Evolutionary conservation across 2,888 invertebrate species (phyloP), one percentile per base, ranked within the genome.

Genomic region (Caenorhabditis zanzibari): DNA sequence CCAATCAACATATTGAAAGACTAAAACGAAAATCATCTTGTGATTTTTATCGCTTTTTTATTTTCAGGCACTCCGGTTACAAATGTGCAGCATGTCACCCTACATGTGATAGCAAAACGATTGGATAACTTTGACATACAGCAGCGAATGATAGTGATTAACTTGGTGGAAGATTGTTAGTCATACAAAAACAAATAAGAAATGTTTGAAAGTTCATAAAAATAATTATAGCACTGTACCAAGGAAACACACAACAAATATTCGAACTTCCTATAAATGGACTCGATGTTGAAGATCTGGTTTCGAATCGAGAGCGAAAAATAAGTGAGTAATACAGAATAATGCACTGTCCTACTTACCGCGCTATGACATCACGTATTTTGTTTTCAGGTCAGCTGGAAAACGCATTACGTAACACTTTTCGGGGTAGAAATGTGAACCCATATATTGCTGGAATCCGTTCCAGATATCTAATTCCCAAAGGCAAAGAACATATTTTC

Each of bases 51-150:
- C 28, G 14, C 52, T 52, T 24, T 47, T 28, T 49, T 9, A 44
- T 12, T 76, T 77, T 68, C 61, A 77, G 90, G 91, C 24, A 91
- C 91, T 12, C 92, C 92, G 19, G 88, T 91, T 7, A 91, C 92
- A 16, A 85, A 87, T 12, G 80, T 85, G 28, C 74, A 82, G 24
- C 90, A 90, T 66, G 81, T 91, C 16, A 88, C 88, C 2, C 75
- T 92, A 63, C 91, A 92, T 77, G 86, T 92, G 32, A 90, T 92
- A 56, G 92, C 92, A 9, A 87, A 89, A 75, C 77, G 91, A 26
- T 44, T 86, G 32, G 91, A 92, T 80, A 91, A 83, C 4, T 91
- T 90, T 76, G 87, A 88, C 26, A 90, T 87, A 28, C 84, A 86
- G 12, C 90, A 91, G 47, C 86, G 88, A 64, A 86, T 87, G 80